A percentile compares a stretch with the other conserved stretches of the same genome.
These are phyloP conservation scores for Syrrhaptes paradoxus DNA, from an alignment of 2,113 vertebrate genomes.

Conservation along the genomic window DNA sequence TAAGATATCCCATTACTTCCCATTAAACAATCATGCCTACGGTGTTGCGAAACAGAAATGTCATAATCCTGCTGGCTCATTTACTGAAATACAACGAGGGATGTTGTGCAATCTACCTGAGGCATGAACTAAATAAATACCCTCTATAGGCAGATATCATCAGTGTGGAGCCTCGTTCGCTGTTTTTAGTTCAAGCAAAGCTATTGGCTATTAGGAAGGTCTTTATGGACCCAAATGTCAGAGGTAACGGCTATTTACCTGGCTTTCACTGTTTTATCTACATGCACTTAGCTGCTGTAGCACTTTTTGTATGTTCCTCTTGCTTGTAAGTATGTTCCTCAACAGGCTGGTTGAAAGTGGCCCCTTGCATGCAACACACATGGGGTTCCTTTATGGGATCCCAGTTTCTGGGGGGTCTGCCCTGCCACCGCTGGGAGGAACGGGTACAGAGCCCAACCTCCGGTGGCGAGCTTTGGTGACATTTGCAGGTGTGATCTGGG, in stretches of 20 bases:
- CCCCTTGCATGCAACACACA: background rate
- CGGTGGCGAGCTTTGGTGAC: background rate
- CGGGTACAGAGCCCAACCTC: background rate
- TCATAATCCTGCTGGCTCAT: background rate
- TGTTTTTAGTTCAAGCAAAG: background rate
- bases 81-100: background rate
- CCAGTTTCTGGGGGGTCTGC: background rate
- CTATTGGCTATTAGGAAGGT: slow-evolving; percentile 7
- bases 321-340: background rate
- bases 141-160: background rate
- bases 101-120: background rate
- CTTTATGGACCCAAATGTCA: slow-evolving; percentile 33
- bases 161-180: background rate
- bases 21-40: background rate
- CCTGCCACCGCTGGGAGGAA: background rate
- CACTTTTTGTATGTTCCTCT: background rate
- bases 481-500: background rate
- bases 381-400: background rate
- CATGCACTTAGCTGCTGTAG: background rate
- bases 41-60: background rate
- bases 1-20: background rate
- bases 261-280: background rate
- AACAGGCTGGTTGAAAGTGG: background rate
- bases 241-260: slow-evolving; percentile 2
- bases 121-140: background rate